Conservation (phyloP, 2,797 vertebrate species). For the Pagetopsis macropterus region DNA sequence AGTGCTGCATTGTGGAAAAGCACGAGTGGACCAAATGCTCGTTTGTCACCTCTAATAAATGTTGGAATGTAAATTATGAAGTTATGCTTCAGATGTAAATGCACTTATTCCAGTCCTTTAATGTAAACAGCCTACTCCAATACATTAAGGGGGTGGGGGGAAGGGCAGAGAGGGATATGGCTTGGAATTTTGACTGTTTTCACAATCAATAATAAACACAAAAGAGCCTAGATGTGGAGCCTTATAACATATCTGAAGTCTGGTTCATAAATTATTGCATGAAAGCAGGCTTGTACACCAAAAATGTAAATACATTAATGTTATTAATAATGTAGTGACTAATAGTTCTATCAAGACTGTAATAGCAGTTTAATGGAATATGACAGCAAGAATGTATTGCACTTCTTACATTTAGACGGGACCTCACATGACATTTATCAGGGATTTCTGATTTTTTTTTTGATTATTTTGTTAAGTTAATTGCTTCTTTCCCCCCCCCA, state of each 20-base stretch:
- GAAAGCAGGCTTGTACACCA: slow-evolving; percentile 99
- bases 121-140: slow-evolving; percentile 90
- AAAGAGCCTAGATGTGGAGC: slow-evolving; percentile 96
- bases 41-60: slow-evolving; percentile 98
- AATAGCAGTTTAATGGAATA: slow-evolving; percentile 91
- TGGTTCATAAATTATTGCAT: slow-evolving; percentile 99
- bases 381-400: slow-evolving; percentile 88
- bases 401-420: slow-evolving; percentile 83
- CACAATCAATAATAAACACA: slow-evolving; percentile 99
- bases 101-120: slow-evolving; percentile 99
- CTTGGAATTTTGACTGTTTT: slow-evolving; percentile 96
- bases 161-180: slow-evolving; percentile 86
- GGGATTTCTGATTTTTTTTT: slow-evolving; percentile 83
- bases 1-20: slow-evolving; percentile 89
- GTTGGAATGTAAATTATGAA: slow-evolving; percentile 99
- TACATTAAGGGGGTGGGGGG: slow-evolving; percentile 82
- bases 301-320: slow-evolving; percentile 99
- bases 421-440: slow-evolving; percentile 86
- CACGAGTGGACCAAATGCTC: slow-evolving; percentile 87
- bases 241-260: slow-evolving; percentile 97
- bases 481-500: slow-evolving; percentile 80
- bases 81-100: slow-evolving; percentile 99
- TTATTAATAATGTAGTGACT: slow-evolving; percentile 99
- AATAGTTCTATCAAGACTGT: slow-evolving; percentile 90
- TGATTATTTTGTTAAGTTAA: slow-evolving; percentile 87